Evolutionary conservation across 2,888 invertebrate species (phyloP).

Genomic region (Himalopsyche japonica): DNA sequence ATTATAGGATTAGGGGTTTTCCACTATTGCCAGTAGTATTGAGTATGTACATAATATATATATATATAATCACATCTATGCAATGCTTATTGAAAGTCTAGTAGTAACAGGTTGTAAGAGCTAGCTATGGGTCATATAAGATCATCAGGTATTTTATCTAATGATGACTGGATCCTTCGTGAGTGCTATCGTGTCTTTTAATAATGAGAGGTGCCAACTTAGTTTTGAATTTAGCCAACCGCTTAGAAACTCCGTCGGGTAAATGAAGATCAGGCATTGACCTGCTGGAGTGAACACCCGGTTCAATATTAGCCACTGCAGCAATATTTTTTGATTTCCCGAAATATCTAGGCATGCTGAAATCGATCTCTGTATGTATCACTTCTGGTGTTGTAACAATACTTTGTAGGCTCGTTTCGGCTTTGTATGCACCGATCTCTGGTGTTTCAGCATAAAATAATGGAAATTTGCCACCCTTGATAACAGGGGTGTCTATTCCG

Average conservation of each 20-base stretch:
- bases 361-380: constrained; percentile 58
- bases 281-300: constrained; percentile 54
- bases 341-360: constrained; percentile 67
- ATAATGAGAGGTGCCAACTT: constrained; percentile 56
- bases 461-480: constrained; percentile 55
- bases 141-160: constrained; percentile 32
- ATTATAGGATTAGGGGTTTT: too few species aligned
- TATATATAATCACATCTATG: too few species aligned
- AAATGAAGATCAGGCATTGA: constrained; percentile 56
- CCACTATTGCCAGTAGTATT: too few species aligned
- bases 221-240: constrained; percentile 54
- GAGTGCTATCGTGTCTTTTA: constrained; percentile 50
- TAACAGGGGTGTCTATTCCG: constrained; percentile 57
- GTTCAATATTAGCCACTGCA: constrained; percentile 46
- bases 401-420: constrained; percentile 54
- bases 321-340: constrained; percentile 51
- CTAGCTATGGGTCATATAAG: too few species aligned
- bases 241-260: constrained; percentile 52
- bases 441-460: constrained; percentile 56
- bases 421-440: constrained; percentile 51
- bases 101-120: too few species aligned
- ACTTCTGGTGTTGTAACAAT: constrained; percentile 60
- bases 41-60: too few species aligned
- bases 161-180: constrained; percentile 39
- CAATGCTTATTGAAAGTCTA: too few species aligned